Conservation (phyloP, 2,888 invertebrate species). For the Spisula subtruncata region DNA sequence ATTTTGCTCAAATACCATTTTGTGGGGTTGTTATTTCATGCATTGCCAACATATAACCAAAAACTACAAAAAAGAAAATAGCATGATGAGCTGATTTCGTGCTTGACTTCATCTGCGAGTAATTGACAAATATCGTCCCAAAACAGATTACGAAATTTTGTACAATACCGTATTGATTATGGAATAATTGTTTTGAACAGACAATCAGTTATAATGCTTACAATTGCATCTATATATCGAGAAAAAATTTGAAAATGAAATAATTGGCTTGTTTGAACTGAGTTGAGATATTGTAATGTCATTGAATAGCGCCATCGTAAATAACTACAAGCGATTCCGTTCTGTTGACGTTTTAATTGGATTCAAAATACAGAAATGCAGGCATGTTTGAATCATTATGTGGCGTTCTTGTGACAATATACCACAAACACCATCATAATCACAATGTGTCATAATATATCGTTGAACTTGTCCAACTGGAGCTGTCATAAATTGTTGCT, state of each 20-base stretch:
- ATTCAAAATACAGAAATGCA: background rate
- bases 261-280: background rate
- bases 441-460: background rate
- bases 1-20: too few species aligned
- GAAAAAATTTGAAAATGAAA: background rate
- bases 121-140: too few species aligned
- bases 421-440: background rate
- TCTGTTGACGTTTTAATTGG: background rate
- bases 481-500: background rate
- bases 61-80: too few species aligned
- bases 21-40: too few species aligned
- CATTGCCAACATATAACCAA: too few species aligned
- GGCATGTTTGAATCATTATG: background rate
- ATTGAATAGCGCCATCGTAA: background rate
- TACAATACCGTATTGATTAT: too few species aligned
- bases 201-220: background rate
- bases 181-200: too few species aligned
- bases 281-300: background rate
- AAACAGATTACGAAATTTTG: too few species aligned
- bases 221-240: background rate
- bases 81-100: too few species aligned
- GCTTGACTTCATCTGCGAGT: too few species aligned
- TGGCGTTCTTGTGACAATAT: background rate
- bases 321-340: background rate
- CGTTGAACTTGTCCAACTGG: background rate